Base-by-base conservation (phyloP, 2,113 vertebrate species). In the Psephotus haematonotus region DNA sequence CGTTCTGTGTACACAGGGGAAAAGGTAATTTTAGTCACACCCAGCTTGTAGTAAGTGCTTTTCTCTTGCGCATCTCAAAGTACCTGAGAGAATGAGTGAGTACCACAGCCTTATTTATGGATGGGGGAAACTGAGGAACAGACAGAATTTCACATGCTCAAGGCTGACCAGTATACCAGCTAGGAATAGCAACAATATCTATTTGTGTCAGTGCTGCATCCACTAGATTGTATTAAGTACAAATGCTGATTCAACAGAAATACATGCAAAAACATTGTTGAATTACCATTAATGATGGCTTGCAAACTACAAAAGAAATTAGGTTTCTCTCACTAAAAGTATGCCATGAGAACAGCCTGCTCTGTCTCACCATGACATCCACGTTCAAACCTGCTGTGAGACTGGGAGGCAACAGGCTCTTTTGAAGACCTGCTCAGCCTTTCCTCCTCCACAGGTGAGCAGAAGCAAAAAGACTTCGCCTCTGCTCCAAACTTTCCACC, bases 151-250 rank as follows among this genome's bases (percentile, higher is more conserved):
- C 23, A 47, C 12, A 13, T 9, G 18, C 18, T 64, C 24, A 62
- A 16, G 55, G 14, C 49, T 90, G 25, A 23, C 70, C 33, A 28
- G 28, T 43, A 59, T 5, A 50, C 16, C 43, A 82, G 72, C 9
- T 22, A 75, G 65, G 49, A 89, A 75, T 9, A 84, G 41, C 24
- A 75, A 10, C 8, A 29, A 43, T 31, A 59, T 24, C 13, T 31
- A 63, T 28, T 72, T 47, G 18, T 53, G 75, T 37, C 70, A n/a
- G n/a, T 27, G 49, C 24, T 82, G 33, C 35, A 43, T 55, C 50
- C 27, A 25, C 39, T 28, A 50, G 50, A 9, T 22, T 0, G 0
- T 29, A 35, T 35, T 53, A 60, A n/a, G 39, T 37, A 16, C 0
- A 0, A 79, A 72, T 31, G 52, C 65, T 47, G 47, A 89, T 60